phyloP scores from a whole-genome alignment of 1,140 invertebrate genomes.

The Drosophila funebris region DNA sequence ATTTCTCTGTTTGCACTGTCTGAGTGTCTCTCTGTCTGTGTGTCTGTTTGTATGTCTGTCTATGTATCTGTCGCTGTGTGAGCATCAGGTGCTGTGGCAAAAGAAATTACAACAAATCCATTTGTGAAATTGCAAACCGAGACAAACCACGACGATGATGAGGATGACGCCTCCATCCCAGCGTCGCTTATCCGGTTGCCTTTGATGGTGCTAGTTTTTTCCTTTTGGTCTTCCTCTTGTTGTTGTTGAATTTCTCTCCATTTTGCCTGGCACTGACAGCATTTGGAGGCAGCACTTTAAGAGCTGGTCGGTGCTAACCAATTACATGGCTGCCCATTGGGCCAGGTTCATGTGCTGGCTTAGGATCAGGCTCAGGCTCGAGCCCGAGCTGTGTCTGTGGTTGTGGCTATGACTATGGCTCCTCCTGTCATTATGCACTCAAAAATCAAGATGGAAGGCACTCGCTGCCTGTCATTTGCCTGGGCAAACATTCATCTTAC shows the following conservation, averaged over 20 bases:
- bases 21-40: constrained; percentile 10
- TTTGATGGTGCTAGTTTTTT: constrained; percentile 62
- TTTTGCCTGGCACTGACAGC: constrained; percentile 29
- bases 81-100: constrained; percentile 80
- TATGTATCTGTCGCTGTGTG: constrained; percentile 55
- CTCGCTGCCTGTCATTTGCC: constrained; percentile 72
- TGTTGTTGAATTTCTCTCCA: neutral
- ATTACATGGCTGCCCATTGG: constrained; percentile 45
- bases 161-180: constrained; percentile 2
- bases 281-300: constrained; percentile 43
- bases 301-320: constrained; percentile 52
- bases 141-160: constrained; percentile 59
- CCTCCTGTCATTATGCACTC: constrained; percentile 72
- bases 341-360: neutral
- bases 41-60: constrained; percentile 37
- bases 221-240: neutral
- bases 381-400: neutral
- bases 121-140: constrained; percentile 81
- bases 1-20: constrained; percentile 34
- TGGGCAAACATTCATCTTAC: constrained; percentile 71
- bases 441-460: constrained; percentile 76
- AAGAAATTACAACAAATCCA: constrained; percentile 82
- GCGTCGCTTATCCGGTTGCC: constrained; percentile 62
- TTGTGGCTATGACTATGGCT: neutral
- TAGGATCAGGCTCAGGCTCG: neutral